These are phyloP conservation scores for Leptopterna dolabrata DNA, from an alignment of 2,888 invertebrate species.

Conservation along the genomic window DNA sequence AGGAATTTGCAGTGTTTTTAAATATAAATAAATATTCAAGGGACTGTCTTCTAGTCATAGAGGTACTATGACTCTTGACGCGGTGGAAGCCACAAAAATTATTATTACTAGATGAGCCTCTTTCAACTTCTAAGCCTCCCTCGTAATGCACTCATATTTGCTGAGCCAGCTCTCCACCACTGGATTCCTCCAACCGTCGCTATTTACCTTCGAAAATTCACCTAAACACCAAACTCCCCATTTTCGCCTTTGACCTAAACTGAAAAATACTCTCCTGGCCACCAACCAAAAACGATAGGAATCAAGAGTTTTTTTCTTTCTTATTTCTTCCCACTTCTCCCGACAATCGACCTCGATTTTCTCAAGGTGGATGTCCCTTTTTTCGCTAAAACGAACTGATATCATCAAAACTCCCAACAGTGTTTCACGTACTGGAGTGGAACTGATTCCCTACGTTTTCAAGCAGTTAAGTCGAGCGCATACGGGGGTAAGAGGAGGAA, in stretches of 20 bases:
- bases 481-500: not conserved
- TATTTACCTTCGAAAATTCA: too few relatives aligned
- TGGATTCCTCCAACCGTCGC: too few relatives aligned
- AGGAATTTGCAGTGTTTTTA: too few relatives aligned
- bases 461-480: conserved; percentile 34
- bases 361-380: not conserved
- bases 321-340: not conserved
- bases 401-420: conserved; percentile 22
- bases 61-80: too few relatives aligned
- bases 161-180: too few relatives aligned
- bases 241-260: not conserved
- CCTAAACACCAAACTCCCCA: too few relatives aligned
- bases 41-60: too few relatives aligned
- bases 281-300: not conserved
- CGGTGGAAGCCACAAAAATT: too few relatives aligned
- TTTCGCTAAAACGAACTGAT: not conserved
- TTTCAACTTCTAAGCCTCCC: too few relatives aligned
- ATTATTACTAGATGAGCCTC: too few relatives aligned
- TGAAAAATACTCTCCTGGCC: not conserved
- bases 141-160: too few relatives aligned
- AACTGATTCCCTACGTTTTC: conserved; percentile 39
- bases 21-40: too few relatives aligned
- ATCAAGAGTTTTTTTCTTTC: not conserved
- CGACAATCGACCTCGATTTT: not conserved
- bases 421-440: not conserved